Conservation (phyloP, 2,888 invertebrate genomes). For the Neria commutata region DNA sequence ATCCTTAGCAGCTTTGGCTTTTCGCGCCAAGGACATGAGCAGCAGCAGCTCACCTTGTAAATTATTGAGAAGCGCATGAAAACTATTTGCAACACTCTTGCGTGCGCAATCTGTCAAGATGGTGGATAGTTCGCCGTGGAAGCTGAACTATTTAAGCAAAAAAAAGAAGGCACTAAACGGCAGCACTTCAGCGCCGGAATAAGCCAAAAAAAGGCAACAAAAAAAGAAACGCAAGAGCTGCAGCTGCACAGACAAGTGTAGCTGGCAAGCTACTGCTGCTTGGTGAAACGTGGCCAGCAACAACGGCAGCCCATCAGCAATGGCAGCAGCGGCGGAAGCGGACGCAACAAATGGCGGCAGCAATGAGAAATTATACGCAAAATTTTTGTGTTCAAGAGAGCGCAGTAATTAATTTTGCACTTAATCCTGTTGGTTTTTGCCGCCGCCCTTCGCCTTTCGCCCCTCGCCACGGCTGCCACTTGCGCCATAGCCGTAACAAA, state of each 20-base stretch:
- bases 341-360: conserved; percentile 12
- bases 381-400: conserved; percentile 45
- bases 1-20: too few relatives aligned
- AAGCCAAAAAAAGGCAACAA: not conserved
- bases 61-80: conserved; percentile 53
- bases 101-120: conserved; percentile 52
- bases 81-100: conserved; percentile 53
- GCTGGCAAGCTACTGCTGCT: too few relatives aligned
- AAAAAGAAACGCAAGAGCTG: conserved; percentile 42
- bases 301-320: conserved; percentile 28
- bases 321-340: not conserved
- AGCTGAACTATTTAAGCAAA: too few relatives aligned
- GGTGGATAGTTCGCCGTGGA: conserved; percentile 21
- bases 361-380: conserved; percentile 22
- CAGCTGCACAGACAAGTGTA: conserved; percentile 28
- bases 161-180: not conserved
- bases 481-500: not conserved
- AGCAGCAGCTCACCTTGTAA: conserved; percentile 54
- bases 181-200: not conserved
- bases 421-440: conserved; percentile 45
- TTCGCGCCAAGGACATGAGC: too few relatives aligned
- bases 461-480: not conserved
- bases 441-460: conserved; percentile 38
- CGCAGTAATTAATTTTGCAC: conserved; percentile 47
- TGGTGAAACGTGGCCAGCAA: conserved; percentile 26